Evolutionary conservation across 2,888 invertebrate species (phyloP), one percentile per base, ranked within the genome.

Genomic region (Heteromurus nitidus): DNA sequence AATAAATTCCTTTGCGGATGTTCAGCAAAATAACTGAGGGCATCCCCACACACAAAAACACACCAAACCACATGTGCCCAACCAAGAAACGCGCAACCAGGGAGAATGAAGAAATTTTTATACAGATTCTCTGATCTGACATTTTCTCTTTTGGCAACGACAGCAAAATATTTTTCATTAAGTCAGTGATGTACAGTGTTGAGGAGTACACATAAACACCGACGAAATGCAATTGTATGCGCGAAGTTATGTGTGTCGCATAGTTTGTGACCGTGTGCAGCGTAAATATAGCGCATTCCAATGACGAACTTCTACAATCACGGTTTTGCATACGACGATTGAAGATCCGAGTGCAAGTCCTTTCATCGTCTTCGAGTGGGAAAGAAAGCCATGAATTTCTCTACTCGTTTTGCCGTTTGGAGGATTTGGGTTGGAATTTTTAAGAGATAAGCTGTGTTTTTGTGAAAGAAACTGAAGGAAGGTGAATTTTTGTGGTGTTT

Each of bases 1-100:
- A 53, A 75, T 73, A 73, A 75, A 76, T 76, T 76, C 76, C 76
- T 76, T 76, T 68, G 53, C 75, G 75, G 75, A 75, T 75, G 42
- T 76, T 42, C 30, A 68, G 60, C 20, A 60, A 55, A 68, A 76
- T 68, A 68, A 26, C 68, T 76, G n/a, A 47, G 76, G 76, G 68
- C 62, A 69, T 69, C 60, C 62, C 62, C 55, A 36, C 64, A 64
- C 36, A n/a, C n/a, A n/a, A n/a, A n/a, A n/a, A n/a, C n/a, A 9
- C 13, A 36, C 36, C 55, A 26, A 5, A 24, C 55, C n/a, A 22
- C 55, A 55, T 26, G 22, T 55, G 9, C n/a, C 47, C 18, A 36
- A 9, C n/a, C 44, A 20, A 16, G 20, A 50, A 50, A 20, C n/a
- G n/a, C n/a, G n/a, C n/a, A n/a, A n/a, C 36, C 13, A 13, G 36